Conservation (phyloP, 53 echinoderm and acorn worm genomes). For the Henricia sp. region DNA sequence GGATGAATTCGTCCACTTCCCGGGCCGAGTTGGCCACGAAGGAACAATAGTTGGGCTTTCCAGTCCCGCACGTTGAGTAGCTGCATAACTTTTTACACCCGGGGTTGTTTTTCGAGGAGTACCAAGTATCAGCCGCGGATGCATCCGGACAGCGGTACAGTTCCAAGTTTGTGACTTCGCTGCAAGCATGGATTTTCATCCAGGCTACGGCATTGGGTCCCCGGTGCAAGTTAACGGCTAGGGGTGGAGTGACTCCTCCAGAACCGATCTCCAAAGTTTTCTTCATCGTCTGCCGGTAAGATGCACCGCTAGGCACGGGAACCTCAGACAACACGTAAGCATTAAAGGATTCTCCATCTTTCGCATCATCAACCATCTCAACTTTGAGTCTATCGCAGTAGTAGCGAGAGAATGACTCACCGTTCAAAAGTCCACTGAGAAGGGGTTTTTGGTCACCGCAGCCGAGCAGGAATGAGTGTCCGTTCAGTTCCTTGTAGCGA, state of each 20-base stretch:
- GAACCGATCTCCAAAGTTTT: background rate
- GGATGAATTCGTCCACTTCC: constrained; percentile 21
- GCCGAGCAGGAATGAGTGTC: constrained; percentile 51
- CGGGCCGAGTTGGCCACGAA: constrained; percentile 21
- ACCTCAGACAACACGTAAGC: constrained; percentile 19
- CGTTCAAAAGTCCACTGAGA: background rate
- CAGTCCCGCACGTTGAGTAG: constrained; percentile 8
- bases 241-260: constrained; percentile 5
- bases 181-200: constrained; percentile 42
- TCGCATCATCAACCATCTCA: background rate
- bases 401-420: constrained; percentile 20
- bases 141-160: constrained; percentile 47
- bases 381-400: constrained; percentile 18
- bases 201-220: background rate
- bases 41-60: constrained; percentile 7
- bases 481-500: constrained; percentile 7
- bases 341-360: constrained; percentile 6
- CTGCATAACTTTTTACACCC: constrained; percentile 2
- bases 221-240: constrained; percentile 43
- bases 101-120: constrained; percentile 12
- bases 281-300: constrained; percentile 2
- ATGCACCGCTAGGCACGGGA: constrained; percentile 17
- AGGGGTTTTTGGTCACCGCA: constrained; percentile 64
- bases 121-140: constrained; percentile 21
- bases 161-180: background rate